Base-by-base conservation (phyloP, 2,888 invertebrate genomes). In the Chloroclystis v-ata region DNA sequence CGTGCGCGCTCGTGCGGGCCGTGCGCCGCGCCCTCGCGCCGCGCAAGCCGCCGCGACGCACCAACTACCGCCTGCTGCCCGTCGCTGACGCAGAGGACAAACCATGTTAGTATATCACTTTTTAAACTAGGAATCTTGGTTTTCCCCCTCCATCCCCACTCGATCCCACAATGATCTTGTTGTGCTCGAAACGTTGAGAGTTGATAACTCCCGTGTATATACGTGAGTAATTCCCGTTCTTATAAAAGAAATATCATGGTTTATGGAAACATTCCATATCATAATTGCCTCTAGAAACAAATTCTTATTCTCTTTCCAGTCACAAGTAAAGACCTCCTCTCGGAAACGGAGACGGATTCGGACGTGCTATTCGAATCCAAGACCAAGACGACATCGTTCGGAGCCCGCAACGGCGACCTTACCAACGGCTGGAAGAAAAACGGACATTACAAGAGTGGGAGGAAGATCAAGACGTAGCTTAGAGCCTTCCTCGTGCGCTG, bases 261-360 rank as follows among this genome's bases (percentile, higher is more conserved):
- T n/a, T n/a, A n/a, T n/a, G n/a, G n/a, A n/a, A n/a, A 20, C 20
- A 20, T 20, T 20, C 20, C 20, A 20, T 20, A 4, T 20, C 20
- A 20, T 5, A 5, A 20, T 20, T 20, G 3, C 20, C 20, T 20
- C 20, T 20, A n/a, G n/a, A n/a, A n/a, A n/a, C n/a, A 30, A 3
- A 30, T 13, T 13, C 35, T 24, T 13, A 7, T 35, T 45, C 54
- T 65, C 10, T 20, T 72, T 84, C 26, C 78, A 93, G 93, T 91
- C 75, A 80, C 82, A 10, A 80, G 80, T 54, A 89, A 90, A 60
- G 91, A 92, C 75, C 85, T 92, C 47, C 85, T 92, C 45, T 92
- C 94, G 0, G 95, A 95, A 65, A 91, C 93, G 0, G 95, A 95
- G 57, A 94, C 95, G 0, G 95, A 96, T 62, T 95, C 95, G 0